phyloP scores from a whole-genome alignment of 2,888 invertebrate species.

The Dasypogon diadema region DNA sequence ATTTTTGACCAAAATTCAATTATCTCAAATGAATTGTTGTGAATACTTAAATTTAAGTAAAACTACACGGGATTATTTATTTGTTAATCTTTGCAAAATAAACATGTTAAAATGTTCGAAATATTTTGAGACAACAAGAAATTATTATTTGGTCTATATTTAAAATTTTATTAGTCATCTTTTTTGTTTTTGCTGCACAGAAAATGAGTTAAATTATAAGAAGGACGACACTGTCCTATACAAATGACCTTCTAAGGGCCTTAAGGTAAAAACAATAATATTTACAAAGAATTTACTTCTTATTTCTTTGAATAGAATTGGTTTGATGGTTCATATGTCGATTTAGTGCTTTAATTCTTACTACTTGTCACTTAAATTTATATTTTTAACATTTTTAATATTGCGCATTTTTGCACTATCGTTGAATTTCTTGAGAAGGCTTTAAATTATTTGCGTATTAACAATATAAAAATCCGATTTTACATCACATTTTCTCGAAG shows the following conservation, averaged over 20 bases:
- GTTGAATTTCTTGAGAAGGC: background rate
- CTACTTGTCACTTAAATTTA: too few species aligned
- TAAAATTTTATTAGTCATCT: background rate
- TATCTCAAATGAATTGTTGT: conserved; percentile 5
- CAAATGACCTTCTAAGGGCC: background rate
- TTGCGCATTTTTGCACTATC: background rate
- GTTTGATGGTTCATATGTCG: too few species aligned
- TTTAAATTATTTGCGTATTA: too few species aligned
- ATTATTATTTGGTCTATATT: background rate
- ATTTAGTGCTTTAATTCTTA: too few species aligned
- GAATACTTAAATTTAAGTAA: conserved; percentile 36
- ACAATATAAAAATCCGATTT: too few species aligned
- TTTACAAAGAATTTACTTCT: background rate
- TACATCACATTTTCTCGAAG: too few species aligned
- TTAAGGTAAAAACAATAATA: background rate
- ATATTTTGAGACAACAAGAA: background rate
- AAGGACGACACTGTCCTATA: background rate
- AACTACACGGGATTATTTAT: background rate
- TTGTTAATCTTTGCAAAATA: background rate
- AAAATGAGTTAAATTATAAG: background rate
- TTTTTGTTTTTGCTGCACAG: background rate
- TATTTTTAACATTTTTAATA: too few species aligned
- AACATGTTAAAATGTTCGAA: background rate
- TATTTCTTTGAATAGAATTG: too few species aligned
- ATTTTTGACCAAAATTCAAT: conserved; percentile 29